These are phyloP conservation scores for Peromyscus maniculatus DNA, from an alignment of 2,113 vertebrate species.

Conservation along the genomic window DNA sequence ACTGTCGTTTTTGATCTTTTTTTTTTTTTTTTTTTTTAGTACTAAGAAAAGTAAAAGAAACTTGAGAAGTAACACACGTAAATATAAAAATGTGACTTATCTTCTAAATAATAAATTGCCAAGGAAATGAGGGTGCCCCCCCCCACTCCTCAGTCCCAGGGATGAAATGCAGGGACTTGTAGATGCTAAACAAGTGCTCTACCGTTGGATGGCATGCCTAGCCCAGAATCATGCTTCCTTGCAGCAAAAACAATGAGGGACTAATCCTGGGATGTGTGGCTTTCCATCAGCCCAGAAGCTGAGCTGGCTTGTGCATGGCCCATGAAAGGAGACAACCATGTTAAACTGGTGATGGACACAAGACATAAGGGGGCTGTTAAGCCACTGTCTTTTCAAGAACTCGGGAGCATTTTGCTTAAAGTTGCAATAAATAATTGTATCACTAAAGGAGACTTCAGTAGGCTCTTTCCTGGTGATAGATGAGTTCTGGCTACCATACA, in stretches of 20 bases:
- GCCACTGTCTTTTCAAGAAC: not conserved
- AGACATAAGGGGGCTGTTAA: not conserved
- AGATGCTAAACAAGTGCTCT: not conserved
- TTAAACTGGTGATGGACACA: not conserved
- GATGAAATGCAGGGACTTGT: not conserved
- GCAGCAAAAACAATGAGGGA: not conserved
- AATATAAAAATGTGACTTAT: not conserved
- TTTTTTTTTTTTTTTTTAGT: not conserved
- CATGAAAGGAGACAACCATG: not conserved
- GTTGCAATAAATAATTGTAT: slow-evolving; percentile 45
- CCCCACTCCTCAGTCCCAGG: too few species aligned
- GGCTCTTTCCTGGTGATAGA: not conserved
- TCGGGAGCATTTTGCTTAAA: not conserved
- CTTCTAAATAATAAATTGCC: not conserved
- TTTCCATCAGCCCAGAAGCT: not conserved
- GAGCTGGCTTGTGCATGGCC: slow-evolving; percentile 6
- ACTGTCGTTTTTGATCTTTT: not conserved
- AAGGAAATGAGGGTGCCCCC: not conserved
- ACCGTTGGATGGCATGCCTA: rapidly evolving
- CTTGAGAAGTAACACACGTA: not conserved
- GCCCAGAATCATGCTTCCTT: not conserved
- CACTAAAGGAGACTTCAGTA: not conserved
- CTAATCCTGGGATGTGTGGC: not conserved
- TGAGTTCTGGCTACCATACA: not conserved
- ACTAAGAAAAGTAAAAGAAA: not conserved